Conservation (phyloP, 2,797 vertebrate species). For the Benthosema pterotum region DNA sequence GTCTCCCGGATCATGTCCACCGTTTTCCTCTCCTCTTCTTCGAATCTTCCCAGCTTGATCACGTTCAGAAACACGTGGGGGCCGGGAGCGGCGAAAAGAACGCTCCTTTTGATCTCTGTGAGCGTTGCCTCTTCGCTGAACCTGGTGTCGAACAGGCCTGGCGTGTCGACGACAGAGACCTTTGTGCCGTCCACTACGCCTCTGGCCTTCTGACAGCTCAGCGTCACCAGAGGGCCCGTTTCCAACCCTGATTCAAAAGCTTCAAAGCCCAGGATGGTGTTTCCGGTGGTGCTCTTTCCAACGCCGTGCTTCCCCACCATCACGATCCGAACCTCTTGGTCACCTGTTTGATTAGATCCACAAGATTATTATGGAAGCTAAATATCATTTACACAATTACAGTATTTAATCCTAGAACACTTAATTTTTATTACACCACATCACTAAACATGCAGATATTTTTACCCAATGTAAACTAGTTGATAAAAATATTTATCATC, state of each 20-base stretch:
- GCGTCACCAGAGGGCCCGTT: background rate
- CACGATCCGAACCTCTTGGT: constrained; percentile 5
- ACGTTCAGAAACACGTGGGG: no score
- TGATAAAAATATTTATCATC: no score
- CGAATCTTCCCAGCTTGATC: no score
- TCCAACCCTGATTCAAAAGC: background rate
- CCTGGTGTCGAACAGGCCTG: constrained; percentile 26
- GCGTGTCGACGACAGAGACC: constrained; percentile 19
- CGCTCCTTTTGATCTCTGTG: background rate
- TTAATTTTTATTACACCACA: no score
- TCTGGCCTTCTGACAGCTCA: accelerated
- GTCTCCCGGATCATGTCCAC: constrained; percentile 5
- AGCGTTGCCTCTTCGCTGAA: accelerated
- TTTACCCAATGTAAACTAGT: no score
- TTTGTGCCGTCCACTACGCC: background rate
- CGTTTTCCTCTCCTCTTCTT: no score
- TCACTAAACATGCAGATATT: no score
- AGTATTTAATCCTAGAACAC: no score
- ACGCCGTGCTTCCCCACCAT: constrained; percentile 15
- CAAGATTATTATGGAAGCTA: no score
- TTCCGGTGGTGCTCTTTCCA: constrained; percentile 25
- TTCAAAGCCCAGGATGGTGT: constrained; percentile 8
- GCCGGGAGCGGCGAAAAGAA: background rate
- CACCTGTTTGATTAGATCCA: no score
- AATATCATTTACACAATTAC: no score